These are phyloP conservation scores for Sturmia bella DNA, from an alignment of 2,888 invertebrate genomes.

Conservation along the genomic window DNA sequence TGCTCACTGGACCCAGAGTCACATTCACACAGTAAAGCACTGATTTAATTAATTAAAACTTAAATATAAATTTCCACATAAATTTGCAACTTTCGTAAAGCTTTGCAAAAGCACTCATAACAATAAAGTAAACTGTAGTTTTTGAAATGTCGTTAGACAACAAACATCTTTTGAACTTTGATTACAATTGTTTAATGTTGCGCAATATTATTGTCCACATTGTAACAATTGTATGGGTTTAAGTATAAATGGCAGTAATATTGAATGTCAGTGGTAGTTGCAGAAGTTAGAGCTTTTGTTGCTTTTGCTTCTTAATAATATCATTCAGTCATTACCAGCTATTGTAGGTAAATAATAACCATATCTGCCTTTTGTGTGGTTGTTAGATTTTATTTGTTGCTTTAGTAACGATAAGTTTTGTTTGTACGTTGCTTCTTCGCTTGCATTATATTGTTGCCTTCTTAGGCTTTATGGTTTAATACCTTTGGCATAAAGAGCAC, in stretches of 20 bases:
- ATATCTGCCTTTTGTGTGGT: background rate
- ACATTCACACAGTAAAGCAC: background rate
- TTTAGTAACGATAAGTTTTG: conserved; percentile 18
- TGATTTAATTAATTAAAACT: conserved; percentile 67
- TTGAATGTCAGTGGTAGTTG: background rate
- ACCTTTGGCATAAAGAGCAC: background rate
- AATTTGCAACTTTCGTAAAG: conserved; percentile 9
- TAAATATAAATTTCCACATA: conserved; percentile 55
- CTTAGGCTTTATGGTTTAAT: conserved; percentile 47
- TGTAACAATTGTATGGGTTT: conserved; percentile 29
- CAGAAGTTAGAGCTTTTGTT: background rate
- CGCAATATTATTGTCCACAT: conserved; percentile 46
- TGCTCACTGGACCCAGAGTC: background rate
- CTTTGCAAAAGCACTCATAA: conserved; percentile 2
- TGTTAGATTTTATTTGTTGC: conserved; percentile 1
- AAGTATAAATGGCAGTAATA: conserved; percentile 13
- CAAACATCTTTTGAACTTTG: conserved; percentile 45
- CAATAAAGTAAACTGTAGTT: background rate
- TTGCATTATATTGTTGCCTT: conserved; percentile 7
- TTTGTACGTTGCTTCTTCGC: conserved; percentile 1
- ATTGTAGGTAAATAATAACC: background rate
- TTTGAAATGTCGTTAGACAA: background rate
- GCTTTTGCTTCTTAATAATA: background rate
- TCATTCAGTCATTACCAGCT: background rate
- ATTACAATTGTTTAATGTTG: conserved; percentile 60